phyloP scores from a whole-genome alignment of 2,113 vertebrate species.

The Cottus gobio region DNA sequence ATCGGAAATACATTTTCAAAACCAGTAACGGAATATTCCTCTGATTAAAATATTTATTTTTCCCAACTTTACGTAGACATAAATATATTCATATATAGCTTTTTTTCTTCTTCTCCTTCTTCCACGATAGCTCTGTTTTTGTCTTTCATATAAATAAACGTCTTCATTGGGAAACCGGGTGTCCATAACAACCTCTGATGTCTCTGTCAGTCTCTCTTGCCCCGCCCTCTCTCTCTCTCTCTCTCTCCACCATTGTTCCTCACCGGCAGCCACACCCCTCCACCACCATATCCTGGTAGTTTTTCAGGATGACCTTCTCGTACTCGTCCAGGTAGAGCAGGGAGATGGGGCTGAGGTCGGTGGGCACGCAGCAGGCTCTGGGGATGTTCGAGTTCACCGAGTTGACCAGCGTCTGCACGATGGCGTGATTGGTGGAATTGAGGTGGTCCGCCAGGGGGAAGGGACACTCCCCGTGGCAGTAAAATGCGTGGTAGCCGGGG shows the following conservation, averaged over 20 bases:
- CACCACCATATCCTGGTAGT: constrained; percentile 99
- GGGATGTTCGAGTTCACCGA: constrained; percentile 98
- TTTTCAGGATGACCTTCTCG: constrained; percentile 98
- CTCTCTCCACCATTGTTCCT: constrained; percentile 50
- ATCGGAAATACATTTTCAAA: constrained; percentile 97
- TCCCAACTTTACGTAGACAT: constrained; percentile 97
- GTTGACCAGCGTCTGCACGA: constrained; percentile 99
- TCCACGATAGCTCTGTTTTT: constrained; percentile 91
- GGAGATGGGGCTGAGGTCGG: constrained; percentile 97
- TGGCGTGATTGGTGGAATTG: constrained; percentile 99
- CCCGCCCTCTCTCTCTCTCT: constrained; percentile 18
- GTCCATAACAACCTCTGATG: constrained; percentile 84
- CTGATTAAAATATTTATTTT: constrained; percentile 99
- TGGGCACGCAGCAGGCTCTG: constrained; percentile 98
- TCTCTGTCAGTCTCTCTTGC: constrained; percentile 58
- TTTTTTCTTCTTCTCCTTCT: constrained; percentile 71
- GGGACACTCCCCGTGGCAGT: constrained; percentile 98
- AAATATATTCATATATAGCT: constrained; percentile 95
- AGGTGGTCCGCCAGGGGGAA: constrained; percentile 98
- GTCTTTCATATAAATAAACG: constrained; percentile 96
- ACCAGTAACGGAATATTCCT: constrained; percentile 98
- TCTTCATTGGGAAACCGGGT: constrained; percentile 98
- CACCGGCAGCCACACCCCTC: constrained; percentile 98
- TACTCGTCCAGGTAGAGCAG: constrained; percentile 98
- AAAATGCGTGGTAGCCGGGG: constrained; percentile 97